These are phyloP conservation scores for Diplodus sargus DNA, from an alignment of 2,797 vertebrate genomes.

Conservation along the genomic window DNA sequence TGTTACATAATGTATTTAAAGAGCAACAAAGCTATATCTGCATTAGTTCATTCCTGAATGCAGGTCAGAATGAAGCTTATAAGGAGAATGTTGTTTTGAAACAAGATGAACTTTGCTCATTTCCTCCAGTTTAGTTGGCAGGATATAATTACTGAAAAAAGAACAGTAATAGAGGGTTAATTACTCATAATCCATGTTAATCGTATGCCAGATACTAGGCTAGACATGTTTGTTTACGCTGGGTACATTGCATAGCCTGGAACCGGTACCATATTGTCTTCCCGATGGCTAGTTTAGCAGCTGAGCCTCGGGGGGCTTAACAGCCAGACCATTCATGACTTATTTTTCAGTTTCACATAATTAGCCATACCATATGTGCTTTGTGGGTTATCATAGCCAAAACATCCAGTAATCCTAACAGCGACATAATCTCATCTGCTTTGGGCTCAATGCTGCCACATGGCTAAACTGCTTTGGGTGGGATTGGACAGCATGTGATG, in stretches of 20 bases:
- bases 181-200: slow-evolving; percentile 29
- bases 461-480: slow-evolving; percentile 80
- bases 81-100: slow-evolving; percentile 9
- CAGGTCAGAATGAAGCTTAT: slow-evolving; percentile 14
- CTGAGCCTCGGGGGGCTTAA: slow-evolving; percentile 50
- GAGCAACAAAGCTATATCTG: slow-evolving; percentile 13
- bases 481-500: slow-evolving; percentile 81
- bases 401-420: slow-evolving; percentile 72
- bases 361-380: slow-evolving; percentile 80
- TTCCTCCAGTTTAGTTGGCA: slow-evolving; percentile 7
- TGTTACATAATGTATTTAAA: slow-evolving; percentile 26
- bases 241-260: neutral
- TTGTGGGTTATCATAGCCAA: slow-evolving; percentile 77
- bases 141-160: slow-evolving; percentile 14
- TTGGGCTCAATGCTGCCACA: slow-evolving; percentile 52
- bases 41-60: slow-evolving; percentile 2
- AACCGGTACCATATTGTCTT: slow-evolving; percentile 62
- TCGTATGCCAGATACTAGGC: neutral
- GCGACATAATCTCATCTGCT: slow-evolving; percentile 80
- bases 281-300: slow-evolving; percentile 50
- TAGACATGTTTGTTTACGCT: slow-evolving; percentile 19
- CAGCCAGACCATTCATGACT: slow-evolving; percentile 51
- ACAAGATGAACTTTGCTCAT: slow-evolving; percentile 12
- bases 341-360: slow-evolving; percentile 74
- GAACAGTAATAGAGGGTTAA: slow-evolving; percentile 24